These are phyloP conservation scores for Lamprologus ornatipinnis DNA, from an alignment of 2,113 vertebrate species.

Conservation along the genomic window DNA sequence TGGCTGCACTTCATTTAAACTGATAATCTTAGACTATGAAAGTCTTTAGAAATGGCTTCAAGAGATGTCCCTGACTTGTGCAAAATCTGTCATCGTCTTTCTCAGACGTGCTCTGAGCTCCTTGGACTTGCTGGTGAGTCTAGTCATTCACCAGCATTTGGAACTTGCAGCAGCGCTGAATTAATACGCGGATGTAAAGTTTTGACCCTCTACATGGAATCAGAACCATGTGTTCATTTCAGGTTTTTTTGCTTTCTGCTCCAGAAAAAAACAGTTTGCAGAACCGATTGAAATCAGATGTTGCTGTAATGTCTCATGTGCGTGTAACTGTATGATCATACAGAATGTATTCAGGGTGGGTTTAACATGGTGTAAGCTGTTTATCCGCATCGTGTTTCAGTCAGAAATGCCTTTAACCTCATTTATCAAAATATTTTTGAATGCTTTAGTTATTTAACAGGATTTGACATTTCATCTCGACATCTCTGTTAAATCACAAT, in stretches of 20 bases:
- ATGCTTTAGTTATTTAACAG: background rate
- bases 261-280: background rate
- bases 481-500: background rate
- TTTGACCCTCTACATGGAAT: background rate
- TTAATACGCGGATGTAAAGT: background rate
- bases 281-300: background rate
- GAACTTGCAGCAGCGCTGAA: background rate
- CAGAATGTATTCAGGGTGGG: background rate
- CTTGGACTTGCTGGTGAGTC: background rate
- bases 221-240: background rate
- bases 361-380: background rate
- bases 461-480: background rate
- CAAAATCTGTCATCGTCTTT: background rate
- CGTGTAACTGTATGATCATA: background rate
- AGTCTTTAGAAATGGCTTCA: background rate
- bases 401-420: background rate
- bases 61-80: background rate
- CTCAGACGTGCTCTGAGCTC: background rate
- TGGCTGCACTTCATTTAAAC: background rate
- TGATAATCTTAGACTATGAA: background rate
- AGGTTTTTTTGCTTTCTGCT: background rate
- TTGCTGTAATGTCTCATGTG: background rate
- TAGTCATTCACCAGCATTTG: background rate
- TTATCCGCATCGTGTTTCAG: background rate
- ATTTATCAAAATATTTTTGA: background rate